Base-by-base conservation (phyloP, 2,113 vertebrate genomes). In the Smithornis capensis region DNA sequence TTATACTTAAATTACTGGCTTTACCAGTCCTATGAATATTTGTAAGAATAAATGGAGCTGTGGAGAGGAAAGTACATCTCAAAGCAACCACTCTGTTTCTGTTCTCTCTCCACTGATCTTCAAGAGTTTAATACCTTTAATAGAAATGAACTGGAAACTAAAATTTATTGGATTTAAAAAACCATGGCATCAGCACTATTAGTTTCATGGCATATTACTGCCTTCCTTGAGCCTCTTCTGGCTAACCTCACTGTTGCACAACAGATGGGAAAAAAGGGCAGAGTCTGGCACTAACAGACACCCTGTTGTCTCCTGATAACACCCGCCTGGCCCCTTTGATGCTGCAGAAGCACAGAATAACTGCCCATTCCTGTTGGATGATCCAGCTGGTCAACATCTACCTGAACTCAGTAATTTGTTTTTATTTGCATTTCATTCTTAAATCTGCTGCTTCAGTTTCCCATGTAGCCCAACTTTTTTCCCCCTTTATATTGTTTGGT, bases 371-470 rank as follows among this genome's bases (percentile, higher is more conserved):
- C 40, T 45, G 35, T 22, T 29, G 18, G 28, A 2, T n/a, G n/a
- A 21, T 45, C 33, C 10, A 1, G 4, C 0, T 31, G 16, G n/a
- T 55, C 14, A 15, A 19, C 27, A 45, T 15, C 29, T 68, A 6
- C 9, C 11, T n/a, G 12, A 64, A 56, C 21, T 63, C 27, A 21
- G 64, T 13, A 73, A n/a, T 64, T 53, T 23, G 23, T 0, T 53
- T 89, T 67, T 25, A n/a, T 15, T 64, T 50, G 21, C n/a, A 27
- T 9, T 76, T 73, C 0, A 2, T 73, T 69, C 17, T 64, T 67
- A 45, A 23, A 65, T 27, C 4, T 10, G 7, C 60, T 52, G 24
- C 33, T 75, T 70, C 24, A 4, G 28, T 62, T 81, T 65, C 29
- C 21, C 3, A 1, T 15, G 29, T 45, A 65, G 64, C 24, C 28